phyloP scores from a whole-genome alignment of 2,888 invertebrate species.

The Arge pagana region DNA sequence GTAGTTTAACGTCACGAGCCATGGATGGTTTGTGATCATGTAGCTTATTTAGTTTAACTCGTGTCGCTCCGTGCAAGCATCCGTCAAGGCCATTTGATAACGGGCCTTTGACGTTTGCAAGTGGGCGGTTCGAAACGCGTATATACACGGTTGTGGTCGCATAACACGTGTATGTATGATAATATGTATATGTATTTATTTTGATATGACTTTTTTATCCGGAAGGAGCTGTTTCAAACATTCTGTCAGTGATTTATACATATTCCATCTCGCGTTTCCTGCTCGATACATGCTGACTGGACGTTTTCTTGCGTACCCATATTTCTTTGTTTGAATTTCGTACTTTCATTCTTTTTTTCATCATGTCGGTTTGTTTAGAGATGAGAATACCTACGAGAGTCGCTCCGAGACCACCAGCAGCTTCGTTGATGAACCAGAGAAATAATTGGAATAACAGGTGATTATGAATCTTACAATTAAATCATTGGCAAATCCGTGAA shows the following conservation, averaged over 20 bases:
- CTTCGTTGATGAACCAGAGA: conserved; percentile 42
- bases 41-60: conserved; percentile 12
- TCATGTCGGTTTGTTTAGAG: too few species aligned
- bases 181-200: conserved; percentile 25
- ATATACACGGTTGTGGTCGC: not conserved
- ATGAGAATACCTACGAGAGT: conserved; percentile 68
- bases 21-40: too few species aligned
- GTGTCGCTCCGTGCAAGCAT: conserved; percentile 16
- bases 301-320: too few species aligned
- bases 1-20: not conserved
- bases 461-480: conserved; percentile 22
- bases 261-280: too few species aligned
- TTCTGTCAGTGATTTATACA: conserved; percentile 20
- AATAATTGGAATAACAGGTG: conserved; percentile 47
- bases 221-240: conserved; percentile 36
- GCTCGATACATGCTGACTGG: too few species aligned
- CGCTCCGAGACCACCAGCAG: conserved; percentile 64
- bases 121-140: conserved; percentile 5
- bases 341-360: conserved; percentile 31
- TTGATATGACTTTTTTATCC: conserved; percentile 20
- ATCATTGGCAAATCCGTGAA: not conserved
- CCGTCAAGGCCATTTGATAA: conserved; percentile 17
- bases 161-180: conserved; percentile 13
- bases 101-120: conserved; percentile 10
- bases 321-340: not conserved